These are phyloP conservation scores for Amphipyra berbera DNA, from an alignment of 2,888 invertebrate species.

Conservation along the genomic window DNA sequence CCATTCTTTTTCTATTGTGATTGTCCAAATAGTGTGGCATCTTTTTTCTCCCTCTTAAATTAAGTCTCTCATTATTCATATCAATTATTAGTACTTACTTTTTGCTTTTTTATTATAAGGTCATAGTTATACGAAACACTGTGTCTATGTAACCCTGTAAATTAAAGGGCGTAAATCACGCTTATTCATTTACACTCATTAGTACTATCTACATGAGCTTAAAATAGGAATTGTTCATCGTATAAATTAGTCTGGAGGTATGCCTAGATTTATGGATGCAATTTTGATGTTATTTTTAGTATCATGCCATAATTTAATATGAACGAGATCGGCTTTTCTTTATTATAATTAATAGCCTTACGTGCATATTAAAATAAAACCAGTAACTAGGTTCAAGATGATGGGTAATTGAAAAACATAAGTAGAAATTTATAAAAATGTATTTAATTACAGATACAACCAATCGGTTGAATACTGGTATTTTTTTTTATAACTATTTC, in stretches of 20 bases:
- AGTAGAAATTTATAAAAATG: slow-evolving; percentile 49
- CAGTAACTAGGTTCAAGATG: not conserved
- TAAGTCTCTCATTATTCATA: slow-evolving; percentile 16
- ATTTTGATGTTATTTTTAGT: slow-evolving; percentile 50
- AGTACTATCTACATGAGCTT: slow-evolving; percentile 39
- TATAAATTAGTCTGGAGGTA: slow-evolving; percentile 51
- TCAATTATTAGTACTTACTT: not conserved
- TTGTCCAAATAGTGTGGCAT: no score
- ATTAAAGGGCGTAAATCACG: slow-evolving; percentile 47
- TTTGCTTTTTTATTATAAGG: not conserved
- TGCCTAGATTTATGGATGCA: slow-evolving; percentile 50
- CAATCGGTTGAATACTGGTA: slow-evolving; percentile 68
- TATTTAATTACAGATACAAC: slow-evolving; percentile 76
- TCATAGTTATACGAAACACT: slow-evolving; percentile 19
- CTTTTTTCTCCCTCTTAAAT: not conserved
- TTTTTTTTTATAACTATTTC: slow-evolving; percentile 68
- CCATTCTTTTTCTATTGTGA: no score
- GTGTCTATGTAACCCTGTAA: slow-evolving; percentile 24
- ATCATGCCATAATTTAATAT: slow-evolving; percentile 24
- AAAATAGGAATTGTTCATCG: slow-evolving; percentile 49
- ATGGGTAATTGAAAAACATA: slow-evolving; percentile 26
- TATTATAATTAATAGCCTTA: slow-evolving; percentile 2
- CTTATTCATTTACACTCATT: slow-evolving; percentile 51
- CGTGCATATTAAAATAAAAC: not conserved
- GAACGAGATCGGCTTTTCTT: slow-evolving; percentile 1